Percentiles rank a stretch among this genome's conserved stretches.
phyloP scores from a whole-genome alignment of 2,888 invertebrate genomes.

The Agrotis segetum region DNA sequence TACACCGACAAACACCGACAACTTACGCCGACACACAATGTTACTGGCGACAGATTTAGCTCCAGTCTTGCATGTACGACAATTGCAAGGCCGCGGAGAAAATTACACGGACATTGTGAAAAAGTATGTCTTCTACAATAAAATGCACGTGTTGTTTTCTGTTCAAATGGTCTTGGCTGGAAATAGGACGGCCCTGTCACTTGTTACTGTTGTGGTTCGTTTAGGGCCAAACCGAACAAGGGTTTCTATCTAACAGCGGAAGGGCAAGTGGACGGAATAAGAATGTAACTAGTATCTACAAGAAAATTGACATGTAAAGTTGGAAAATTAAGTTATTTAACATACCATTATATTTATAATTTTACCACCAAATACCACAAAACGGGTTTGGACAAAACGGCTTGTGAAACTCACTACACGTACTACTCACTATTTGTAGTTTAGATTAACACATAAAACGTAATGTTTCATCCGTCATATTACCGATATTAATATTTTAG shows the following conservation, averaged over 20 bases:
- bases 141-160: constrained; percentile 24
- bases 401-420: no score
- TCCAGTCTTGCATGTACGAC: constrained; percentile 36
- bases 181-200: constrained; percentile 11
- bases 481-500: no score
- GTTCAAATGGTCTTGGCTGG: constrained; percentile 7
- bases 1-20: constrained; percentile 44
- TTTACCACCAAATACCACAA: no score
- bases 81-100: constrained; percentile 25
- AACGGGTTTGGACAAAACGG: no score
- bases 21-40: constrained; percentile 40
- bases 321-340: no score
- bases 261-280: not conserved
- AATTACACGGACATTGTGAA: constrained; percentile 33
- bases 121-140: constrained; percentile 25
- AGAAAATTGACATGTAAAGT: no score
- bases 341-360: no score
- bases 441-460: no score
- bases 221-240: not conserved
- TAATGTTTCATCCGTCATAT: no score
- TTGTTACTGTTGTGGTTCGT: constrained; percentile 3
- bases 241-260: not conserved
- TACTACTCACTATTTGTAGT: no score
- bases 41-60: constrained; percentile 41
- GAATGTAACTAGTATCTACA: no score